Conservation (phyloP, 1,140 invertebrate genomes). For the Bombus sibiricus region DNA sequence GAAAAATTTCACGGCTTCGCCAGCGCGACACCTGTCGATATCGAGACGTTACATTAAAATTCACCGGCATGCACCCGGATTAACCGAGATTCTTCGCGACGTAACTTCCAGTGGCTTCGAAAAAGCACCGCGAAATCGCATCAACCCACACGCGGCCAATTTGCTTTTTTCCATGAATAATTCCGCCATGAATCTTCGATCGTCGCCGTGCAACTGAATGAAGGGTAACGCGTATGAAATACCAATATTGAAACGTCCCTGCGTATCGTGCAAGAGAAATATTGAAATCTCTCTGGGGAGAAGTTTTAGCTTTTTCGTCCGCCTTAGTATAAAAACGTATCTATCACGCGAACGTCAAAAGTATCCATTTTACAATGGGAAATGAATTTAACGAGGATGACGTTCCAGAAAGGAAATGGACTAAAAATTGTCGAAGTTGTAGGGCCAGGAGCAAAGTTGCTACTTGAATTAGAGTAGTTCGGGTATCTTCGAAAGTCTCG, state of each 20-base stretch:
- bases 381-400: background rate
- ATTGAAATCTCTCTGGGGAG: background rate
- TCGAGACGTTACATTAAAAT: conserved; percentile 56
- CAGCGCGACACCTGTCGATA: conserved; percentile 57
- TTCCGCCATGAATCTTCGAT: conserved; percentile 2
- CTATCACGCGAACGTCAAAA: background rate
- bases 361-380: background rate
- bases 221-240: conserved; percentile 28
- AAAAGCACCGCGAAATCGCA: conserved; percentile 32
- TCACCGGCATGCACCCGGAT: conserved; percentile 42
- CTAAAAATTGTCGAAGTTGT: background rate
- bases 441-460: background rate
- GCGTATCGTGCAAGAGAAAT: background rate
- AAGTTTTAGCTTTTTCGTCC: background rate
- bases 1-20: conserved; percentile 15
- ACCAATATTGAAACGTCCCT: conserved; percentile 1
- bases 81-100: conserved; percentile 43
- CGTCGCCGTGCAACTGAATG: conserved; percentile 3
- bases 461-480: background rate
- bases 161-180: conserved; percentile 16
- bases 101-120: conserved; percentile 20
- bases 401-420: background rate
- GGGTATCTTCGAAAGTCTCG: background rate
- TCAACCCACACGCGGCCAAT: conserved; percentile 17
- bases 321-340: background rate